Evolutionary conservation across 2,113 vertebrate species (phyloP), one percentile per base, ranked within the genome.

Genomic region (Nesogale talazaci): DNA sequence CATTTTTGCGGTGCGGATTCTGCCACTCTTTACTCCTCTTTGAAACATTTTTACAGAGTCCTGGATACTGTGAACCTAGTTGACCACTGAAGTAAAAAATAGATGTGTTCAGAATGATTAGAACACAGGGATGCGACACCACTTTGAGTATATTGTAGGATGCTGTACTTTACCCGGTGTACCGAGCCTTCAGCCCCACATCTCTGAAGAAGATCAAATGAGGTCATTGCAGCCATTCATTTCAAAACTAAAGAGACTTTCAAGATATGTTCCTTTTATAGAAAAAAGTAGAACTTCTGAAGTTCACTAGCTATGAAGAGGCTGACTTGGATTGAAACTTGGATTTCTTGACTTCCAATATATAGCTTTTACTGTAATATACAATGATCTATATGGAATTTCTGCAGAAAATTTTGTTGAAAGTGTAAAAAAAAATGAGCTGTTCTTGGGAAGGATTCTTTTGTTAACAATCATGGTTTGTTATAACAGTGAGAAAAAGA

Each of bases 401-500:
- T 63, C 31, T 74, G 83, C 52, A n/a, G 72, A 63, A 90, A 90
- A 84, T 38, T 12, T 67, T 94, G 23, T 46, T 85, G 82, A 93
- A 91, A 65, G 56, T 52, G 70, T 65, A 81, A 90, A 81, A 27
- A 31, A 29, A 79, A n/a, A 36, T 38, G 52, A 91, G 2, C 22
- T 74, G 19, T 86, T 75, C 80, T 74, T 82, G 57, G 56, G 89
- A 31, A 83, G 72, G 6, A 90, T 76, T 81, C 40, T 46, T 52
- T 72, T 65, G 16, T 92, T 87, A 90, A 83, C 27, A n/a, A 65
- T 57, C 67, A 15, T 70, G 40, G 40, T 59, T 74, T 74, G 59
- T 91, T 83, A 29, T 61, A 83, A 20, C 6, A 23, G 31, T 22
- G 40, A 42, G 79, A 86, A 36, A 80, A 90, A 70, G 25, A 2